phyloP scores from a whole-genome alignment of 2,113 vertebrate genomes.

The Taurulus bubalis region DNA sequence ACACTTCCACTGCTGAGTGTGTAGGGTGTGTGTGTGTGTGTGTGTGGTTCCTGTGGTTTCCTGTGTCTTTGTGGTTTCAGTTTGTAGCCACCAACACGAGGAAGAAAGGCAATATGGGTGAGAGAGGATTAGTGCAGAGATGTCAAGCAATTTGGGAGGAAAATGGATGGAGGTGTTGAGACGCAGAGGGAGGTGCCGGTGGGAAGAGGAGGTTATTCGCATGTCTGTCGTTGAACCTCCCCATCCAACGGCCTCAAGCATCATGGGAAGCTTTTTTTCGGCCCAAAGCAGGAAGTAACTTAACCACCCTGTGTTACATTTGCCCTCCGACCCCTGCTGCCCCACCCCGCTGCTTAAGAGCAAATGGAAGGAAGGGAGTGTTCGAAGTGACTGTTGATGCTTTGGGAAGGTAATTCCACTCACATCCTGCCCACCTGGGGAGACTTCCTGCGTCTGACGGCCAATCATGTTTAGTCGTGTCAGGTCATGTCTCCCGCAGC shows the following conservation, averaged over 20 bases:
- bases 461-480: slow-evolving; percentile 55
- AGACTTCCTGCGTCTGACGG: slow-evolving; percentile 52
- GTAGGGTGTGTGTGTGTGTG: slow-evolving; percentile 25
- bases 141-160: background rate
- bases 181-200: slow-evolving; percentile 10
- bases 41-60: slow-evolving; percentile 52
- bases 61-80: slow-evolving; percentile 55
- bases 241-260: slow-evolving; percentile 2
- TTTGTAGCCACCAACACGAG: slow-evolving; percentile 28
- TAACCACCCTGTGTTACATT: slow-evolving; percentile 34
- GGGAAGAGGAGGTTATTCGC: slow-evolving; percentile 29
- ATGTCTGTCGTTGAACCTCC: background rate
- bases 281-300: slow-evolving; percentile 60
- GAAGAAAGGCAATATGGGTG: slow-evolving; percentile 16
- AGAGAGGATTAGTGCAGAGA: slow-evolving; percentile 43
- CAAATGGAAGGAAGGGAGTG: slow-evolving; percentile 54
- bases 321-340: slow-evolving; percentile 28
- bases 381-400: slow-evolving; percentile 42
- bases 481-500: slow-evolving; percentile 63
- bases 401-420: slow-evolving; percentile 57
- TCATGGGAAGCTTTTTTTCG: slow-evolving; percentile 20
- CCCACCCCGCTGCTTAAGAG: slow-evolving; percentile 3
- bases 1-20: slow-evolving; percentile 38
- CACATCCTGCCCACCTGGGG: slow-evolving; percentile 74
- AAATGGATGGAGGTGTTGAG: slow-evolving; percentile 11